Evolutionary conservation across 2,888 invertebrate genomes (phyloP), one percentile per base, ranked within the genome.

Genomic region (Cryptus armator): DNA sequence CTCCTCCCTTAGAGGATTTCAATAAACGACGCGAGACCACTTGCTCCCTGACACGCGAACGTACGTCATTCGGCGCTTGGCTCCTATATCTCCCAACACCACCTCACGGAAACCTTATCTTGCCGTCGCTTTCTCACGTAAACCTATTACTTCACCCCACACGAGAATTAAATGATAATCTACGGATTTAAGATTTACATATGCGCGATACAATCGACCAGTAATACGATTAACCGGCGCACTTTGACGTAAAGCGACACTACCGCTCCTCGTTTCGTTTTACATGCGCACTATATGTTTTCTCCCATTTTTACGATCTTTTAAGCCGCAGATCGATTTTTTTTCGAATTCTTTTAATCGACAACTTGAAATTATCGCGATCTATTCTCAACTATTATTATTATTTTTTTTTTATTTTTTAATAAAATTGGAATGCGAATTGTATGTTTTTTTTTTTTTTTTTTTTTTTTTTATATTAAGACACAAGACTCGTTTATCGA

Each of bases 71-170:
- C 76, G 76, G 43, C 66, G 37, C 75, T 75, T 51, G 37, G 48
- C 48, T 56, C 43, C 53, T 46, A 32, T 48, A 46, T 37, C 24
- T 12, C 53, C 53, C 48, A 16, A n/a, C 51, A n/a, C 66, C 62
- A 62, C 70, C 83, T 66, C 68, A 72, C 77, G 82, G 72, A 86
- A 84, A 80, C 78, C 74, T 83, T 72, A 79, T 68, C 70, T 72
- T 67, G 46, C 32, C 66, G 70, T 74, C 81, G 64, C 78, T 53
- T 66, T 56, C 74, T 59, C 72, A 68, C 78, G 62, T 56, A 29
- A 68, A 67, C 68, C 53, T 78, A 74, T 83, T 67, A 46, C 67
- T 67, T 67, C 51, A 68, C 68, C 37, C 78, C 66, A 43, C 83
- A 78, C 64, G 62, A 14, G 66, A 76, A 75, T 75, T 51, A 64